phyloP scores from a whole-genome alignment of 2,113 vertebrate genomes.

The Mesocricetus auratus region DNA sequence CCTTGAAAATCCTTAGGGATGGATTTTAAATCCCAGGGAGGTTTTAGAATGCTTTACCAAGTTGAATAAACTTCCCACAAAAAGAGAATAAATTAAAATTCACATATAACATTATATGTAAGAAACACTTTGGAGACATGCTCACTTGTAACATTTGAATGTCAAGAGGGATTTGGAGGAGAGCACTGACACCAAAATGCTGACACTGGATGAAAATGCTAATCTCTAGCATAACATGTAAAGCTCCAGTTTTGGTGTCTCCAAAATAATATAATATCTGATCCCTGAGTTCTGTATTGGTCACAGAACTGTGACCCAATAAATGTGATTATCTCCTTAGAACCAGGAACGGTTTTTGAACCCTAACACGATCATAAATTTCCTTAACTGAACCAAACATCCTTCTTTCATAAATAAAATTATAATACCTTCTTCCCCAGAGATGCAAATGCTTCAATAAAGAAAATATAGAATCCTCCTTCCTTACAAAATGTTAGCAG shows the following conservation, averaged over 20 bases:
- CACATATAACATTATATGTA: background rate
- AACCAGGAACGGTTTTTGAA: background rate
- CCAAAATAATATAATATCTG: background rate
- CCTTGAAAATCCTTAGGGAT: background rate
- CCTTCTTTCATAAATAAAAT: background rate
- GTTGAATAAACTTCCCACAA: background rate
- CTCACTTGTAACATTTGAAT: background rate
- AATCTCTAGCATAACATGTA: background rate
- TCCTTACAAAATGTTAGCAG: background rate
- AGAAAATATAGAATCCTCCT: background rate
- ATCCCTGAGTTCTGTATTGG: background rate
- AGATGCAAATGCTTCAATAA: background rate
- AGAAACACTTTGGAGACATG: background rate
- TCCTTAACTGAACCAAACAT: slow-evolving; percentile 38
- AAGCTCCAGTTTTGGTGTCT: background rate
- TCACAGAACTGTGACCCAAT: background rate
- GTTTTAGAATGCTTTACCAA: background rate
- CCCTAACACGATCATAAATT: background rate
- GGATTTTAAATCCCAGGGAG: background rate
- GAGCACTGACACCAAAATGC: background rate
- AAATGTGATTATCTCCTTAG: background rate
- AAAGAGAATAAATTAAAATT: slow-evolving; percentile 48
- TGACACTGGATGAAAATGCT: background rate
- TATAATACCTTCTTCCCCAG: background rate
- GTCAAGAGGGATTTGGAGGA: background rate